A percentile compares a stretch with the other conserved stretches of the same genome.
These are phyloP conservation scores for Theristicus caerulescens DNA, from an alignment of 2,113 vertebrate species.

Conservation along the genomic window DNA sequence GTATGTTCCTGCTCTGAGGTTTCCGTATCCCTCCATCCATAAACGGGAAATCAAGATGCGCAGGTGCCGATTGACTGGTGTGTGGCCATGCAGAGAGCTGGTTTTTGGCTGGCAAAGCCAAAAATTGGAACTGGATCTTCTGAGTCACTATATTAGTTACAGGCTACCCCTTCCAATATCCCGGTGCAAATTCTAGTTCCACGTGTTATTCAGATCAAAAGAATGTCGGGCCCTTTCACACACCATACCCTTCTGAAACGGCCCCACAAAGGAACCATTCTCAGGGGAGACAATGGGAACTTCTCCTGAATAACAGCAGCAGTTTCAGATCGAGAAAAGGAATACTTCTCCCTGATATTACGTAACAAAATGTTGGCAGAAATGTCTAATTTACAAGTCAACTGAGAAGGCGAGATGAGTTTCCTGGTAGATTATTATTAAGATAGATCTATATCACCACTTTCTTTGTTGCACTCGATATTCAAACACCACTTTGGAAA, in stretches of 20 bases:
- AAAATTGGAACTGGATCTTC: background rate
- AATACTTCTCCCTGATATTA: background rate
- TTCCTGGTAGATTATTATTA: background rate
- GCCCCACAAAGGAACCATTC: background rate
- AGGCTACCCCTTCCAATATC: background rate
- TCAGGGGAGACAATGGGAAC: background rate
- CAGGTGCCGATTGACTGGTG: background rate
- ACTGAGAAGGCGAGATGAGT: background rate
- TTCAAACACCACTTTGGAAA: background rate
- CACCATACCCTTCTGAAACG: background rate
- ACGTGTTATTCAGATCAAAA: background rate
- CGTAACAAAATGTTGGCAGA: background rate
- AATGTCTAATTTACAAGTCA: background rate
- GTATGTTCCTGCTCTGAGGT: background rate
- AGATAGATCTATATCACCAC: background rate
- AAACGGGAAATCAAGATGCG: fast-evolving
- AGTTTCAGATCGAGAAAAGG: background rate
- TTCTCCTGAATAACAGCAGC: background rate
- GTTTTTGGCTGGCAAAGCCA: background rate
- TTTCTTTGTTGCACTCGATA: background rate
- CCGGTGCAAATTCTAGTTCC: background rate
- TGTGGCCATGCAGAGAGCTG: background rate
- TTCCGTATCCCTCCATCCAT: fast-evolving
- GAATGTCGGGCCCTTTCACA: background rate
- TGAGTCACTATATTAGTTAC: background rate